Base-by-base conservation (phyloP, 2,888 invertebrate genomes). In the Tortricodes alternella region DNA sequence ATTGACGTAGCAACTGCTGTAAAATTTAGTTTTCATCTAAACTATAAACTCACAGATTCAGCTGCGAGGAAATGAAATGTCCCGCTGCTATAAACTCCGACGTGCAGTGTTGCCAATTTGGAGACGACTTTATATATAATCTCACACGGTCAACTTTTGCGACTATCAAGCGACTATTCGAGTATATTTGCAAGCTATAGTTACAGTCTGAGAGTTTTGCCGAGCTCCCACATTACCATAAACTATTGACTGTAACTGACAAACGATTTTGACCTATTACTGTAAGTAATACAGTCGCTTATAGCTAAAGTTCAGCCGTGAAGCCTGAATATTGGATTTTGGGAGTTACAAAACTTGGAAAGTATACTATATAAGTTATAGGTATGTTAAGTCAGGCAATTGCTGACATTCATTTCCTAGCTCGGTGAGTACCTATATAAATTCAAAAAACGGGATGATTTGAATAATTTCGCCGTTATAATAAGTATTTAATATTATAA, bases 201-300 rank as follows among this genome's bases (percentile, higher is more conserved):
- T 21, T 5, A n/a, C 53, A 37, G 16, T 38, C 37, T 39, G 16
- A 52, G 43, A 35, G 23, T 35, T 38, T 16, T 4, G 21, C 32
- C 9, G 13, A 15, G 24, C n/a, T 9, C 27, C 16, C 0, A 8
- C 9, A 41, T 53, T 27, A 41, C 16, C 46, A 23, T 41, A 34
- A 48, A 48, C 39, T 39, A 53, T 29, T 32, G 21, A 34, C 9
- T 32, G 24, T 34, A 5, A 34, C 39, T 27, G 38, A 29, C 38
- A 35, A 19, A 48, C 44, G 23, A 41, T 53, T 24, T 27, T 11
- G 24, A 48, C 39, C 11, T 24, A 48, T 21, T 15, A 13, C 9
- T 6, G 32, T 39, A 32, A 46, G 46, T 32, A 19, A 39, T 34
- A 53, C 27, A 18, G 16, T 46, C 13, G 37, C 53, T 34, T 53